Conservation (phyloP, 2,888 invertebrate species). For the Clistopyga incitator region DNA sequence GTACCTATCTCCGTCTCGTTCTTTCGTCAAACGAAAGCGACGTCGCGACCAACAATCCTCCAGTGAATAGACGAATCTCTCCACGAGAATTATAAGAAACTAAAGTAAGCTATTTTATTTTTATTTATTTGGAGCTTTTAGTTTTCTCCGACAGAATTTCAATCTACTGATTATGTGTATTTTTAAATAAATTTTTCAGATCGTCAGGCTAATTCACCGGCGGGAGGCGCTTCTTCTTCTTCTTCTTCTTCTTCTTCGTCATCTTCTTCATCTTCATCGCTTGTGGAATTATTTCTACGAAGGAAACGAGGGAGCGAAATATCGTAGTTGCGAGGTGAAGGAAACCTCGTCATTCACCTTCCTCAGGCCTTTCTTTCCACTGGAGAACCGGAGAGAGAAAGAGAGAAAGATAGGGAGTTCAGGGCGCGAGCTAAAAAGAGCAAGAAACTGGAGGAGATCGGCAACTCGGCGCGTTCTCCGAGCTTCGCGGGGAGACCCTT, state of each 20-base stretch:
- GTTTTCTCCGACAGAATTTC: too few species aligned
- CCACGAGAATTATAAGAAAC: neutral
- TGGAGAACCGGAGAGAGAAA: slow-evolving; percentile 20
- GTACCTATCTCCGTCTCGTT: slow-evolving; percentile 43
- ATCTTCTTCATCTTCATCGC: neutral
- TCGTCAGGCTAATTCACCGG: neutral
- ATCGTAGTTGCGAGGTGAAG: slow-evolving; percentile 55
- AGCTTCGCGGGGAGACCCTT: slow-evolving; percentile 52
- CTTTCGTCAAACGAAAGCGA: slow-evolving; percentile 66
- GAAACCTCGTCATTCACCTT: slow-evolving; percentile 67
- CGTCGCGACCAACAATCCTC: slow-evolving; percentile 28
- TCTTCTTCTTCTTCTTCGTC: neutral
- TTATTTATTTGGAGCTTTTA: too few species aligned
- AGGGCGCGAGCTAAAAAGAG: slow-evolving; percentile 33
- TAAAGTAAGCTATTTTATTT: slow-evolving; percentile 1
- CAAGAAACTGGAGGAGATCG: slow-evolving; percentile 38
- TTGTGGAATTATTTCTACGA: slow-evolving; percentile 38
- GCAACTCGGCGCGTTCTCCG: slow-evolving; percentile 47
- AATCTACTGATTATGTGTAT: neutral
- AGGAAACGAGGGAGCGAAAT: slow-evolving; percentile 23
- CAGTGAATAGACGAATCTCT: slow-evolving; percentile 27
- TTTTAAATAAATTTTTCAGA: slow-evolving; percentile 4
- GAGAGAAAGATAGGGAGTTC: slow-evolving; percentile 6
- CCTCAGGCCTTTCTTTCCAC: slow-evolving; percentile 3
- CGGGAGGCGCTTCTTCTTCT: neutral